Evolutionary conservation across 2,113 vertebrate species (phyloP).

Genomic region (Pteropus alecto): DNA sequence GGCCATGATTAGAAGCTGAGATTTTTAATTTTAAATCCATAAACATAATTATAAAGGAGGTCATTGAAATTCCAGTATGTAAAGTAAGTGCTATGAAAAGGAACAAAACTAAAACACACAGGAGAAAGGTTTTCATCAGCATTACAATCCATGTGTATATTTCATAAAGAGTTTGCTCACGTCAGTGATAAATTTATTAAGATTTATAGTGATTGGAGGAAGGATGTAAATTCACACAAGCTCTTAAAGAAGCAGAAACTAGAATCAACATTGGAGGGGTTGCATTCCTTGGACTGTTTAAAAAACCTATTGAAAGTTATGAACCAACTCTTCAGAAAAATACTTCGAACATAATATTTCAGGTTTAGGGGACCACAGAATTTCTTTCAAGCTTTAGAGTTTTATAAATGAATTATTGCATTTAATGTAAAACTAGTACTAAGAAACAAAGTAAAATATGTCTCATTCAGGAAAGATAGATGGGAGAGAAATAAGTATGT

Average conservation of each 20-base stretch:
- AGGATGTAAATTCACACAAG: not conserved
- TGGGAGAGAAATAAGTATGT: not conserved
- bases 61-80: not conserved
- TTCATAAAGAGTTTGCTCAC: not conserved
- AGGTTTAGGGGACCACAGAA: not conserved
- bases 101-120: not conserved
- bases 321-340: not conserved
- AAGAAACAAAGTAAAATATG: not conserved
- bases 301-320: not conserved
- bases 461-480: not conserved
- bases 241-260: not conserved
- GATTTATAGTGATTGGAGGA: not conserved
- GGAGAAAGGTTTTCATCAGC: not conserved
- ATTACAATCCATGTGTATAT: not conserved
- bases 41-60: conserved; percentile 12
- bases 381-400: not conserved
- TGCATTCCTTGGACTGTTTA: not conserved
- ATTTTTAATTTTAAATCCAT: conserved; percentile 9
- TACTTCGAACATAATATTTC: not conserved
- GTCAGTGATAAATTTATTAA: not conserved
- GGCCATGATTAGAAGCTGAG: not conserved
- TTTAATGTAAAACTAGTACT: not conserved
- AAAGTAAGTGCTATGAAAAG: not conserved
- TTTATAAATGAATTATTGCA: not conserved
- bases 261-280: not conserved